A percentile compares a stretch with the other conserved stretches of the same genome.
These are phyloP conservation scores for Euphonia xanthogaster DNA, from an alignment of 2,797 vertebrate species.

Conservation along the genomic window DNA sequence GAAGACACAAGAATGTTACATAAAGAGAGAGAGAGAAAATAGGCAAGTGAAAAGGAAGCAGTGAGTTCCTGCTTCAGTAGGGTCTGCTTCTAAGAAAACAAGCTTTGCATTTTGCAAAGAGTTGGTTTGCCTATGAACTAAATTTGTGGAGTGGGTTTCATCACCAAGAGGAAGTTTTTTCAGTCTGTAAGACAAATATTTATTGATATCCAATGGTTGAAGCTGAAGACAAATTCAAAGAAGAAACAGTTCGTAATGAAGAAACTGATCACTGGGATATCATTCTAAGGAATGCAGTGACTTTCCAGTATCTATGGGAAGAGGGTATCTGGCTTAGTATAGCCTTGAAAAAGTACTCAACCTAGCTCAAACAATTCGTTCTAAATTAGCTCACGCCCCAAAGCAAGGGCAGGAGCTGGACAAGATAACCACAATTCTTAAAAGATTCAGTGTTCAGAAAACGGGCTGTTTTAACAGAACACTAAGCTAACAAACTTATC, in stretches of 20 bases:
- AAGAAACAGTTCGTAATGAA: background rate
- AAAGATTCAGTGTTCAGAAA: background rate
- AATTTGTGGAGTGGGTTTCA: background rate
- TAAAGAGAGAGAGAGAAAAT: background rate
- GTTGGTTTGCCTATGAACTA: background rate
- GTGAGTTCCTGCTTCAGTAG: constrained; percentile 27
- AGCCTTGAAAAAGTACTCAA: background rate
- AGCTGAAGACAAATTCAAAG: background rate
- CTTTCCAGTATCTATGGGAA: background rate
- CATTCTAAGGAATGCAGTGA: background rate
- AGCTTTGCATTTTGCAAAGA: constrained; percentile 25
- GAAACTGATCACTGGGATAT: background rate
- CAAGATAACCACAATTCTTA: background rate
- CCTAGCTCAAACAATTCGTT: background rate
- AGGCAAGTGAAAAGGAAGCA: constrained; percentile 36
- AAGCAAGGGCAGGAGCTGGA: background rate
- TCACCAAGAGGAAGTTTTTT: background rate
- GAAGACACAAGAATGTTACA: background rate
- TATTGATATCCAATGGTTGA: background rate
- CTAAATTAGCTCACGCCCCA: background rate
- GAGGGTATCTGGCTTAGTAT: background rate
- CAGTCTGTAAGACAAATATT: background rate
- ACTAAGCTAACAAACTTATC: background rate
- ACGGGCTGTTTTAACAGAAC: background rate
- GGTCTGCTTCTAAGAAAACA: constrained; percentile 21